Percentiles rank a stretch among this genome's conserved stretches.
Conservation (phyloP, 2,888 invertebrate species). For the Dicycla oo region DNA sequence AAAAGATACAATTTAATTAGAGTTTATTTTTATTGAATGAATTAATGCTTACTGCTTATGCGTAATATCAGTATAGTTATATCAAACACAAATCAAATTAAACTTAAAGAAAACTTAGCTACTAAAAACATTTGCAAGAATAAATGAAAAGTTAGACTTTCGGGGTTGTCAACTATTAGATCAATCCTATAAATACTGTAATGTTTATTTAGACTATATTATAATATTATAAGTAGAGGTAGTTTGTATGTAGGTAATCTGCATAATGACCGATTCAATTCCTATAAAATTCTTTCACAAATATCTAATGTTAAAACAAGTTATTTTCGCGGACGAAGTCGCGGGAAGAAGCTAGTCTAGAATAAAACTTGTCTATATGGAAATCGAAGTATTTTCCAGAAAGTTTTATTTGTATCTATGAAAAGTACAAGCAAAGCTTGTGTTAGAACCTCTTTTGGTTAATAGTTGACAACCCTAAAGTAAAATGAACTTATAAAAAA, state of each 20-base stretch:
- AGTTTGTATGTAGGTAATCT: too few species aligned
- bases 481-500: background rate
- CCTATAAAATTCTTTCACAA: too few species aligned
- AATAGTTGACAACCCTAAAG: background rate
- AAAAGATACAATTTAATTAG: background rate
- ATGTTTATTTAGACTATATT: background rate
- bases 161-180: constrained; percentile 6
- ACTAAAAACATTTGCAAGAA: background rate
- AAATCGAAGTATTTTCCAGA: background rate
- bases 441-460: background rate
- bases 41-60: constrained; percentile 38
- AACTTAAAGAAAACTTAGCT: background rate
- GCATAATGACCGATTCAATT: too few species aligned
- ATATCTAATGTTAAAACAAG: too few species aligned
- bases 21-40: constrained; percentile 20
- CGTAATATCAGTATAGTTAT: too few species aligned
- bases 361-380: background rate
- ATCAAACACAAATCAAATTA: background rate
- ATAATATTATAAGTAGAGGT: too few species aligned
- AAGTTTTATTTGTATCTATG: background rate
- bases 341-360: background rate
- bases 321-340: too few species aligned
- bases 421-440: background rate
- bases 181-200: background rate
- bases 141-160: too few species aligned